These are phyloP conservation scores for Nixonia krombeini DNA, from an alignment of 1,140 invertebrate species.

Conservation along the genomic window DNA sequence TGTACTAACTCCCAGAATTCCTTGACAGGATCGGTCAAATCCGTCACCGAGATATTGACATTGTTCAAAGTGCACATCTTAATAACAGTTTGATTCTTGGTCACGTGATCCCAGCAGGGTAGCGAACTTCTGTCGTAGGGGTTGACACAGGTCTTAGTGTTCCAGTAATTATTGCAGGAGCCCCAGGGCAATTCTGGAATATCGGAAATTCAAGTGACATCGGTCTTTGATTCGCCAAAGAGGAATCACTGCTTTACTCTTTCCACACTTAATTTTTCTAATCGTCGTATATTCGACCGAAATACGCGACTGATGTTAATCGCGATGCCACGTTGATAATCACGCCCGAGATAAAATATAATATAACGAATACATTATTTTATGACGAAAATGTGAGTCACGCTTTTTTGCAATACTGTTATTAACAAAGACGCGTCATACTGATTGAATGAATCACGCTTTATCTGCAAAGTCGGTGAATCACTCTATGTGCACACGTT, in stretches of 20 bases:
- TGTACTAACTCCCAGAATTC: constrained; percentile 19
- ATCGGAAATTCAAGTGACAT: constrained; percentile 18
- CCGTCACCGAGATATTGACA: constrained; percentile 76
- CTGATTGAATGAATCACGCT: not conserved
- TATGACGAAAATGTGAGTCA: not conserved
- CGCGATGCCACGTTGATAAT: too few relatives aligned
- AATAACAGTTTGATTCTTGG: constrained; percentile 67
- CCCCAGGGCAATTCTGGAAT: constrained; percentile 93
- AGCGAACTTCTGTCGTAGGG: constrained; percentile 82
- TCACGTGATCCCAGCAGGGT: constrained; percentile 78
- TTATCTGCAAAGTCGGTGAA: not conserved
- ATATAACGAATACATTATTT: too few relatives aligned
- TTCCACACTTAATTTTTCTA: too few relatives aligned
- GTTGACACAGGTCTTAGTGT: constrained; percentile 86
- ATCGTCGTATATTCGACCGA: too few relatives aligned
- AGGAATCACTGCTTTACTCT: too few relatives aligned
- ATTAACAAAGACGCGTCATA: too few relatives aligned
- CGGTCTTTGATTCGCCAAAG: constrained; percentile 11
- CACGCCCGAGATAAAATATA: too few relatives aligned
- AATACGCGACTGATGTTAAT: too few relatives aligned
- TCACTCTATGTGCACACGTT: too few relatives aligned
- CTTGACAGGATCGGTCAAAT: not conserved
- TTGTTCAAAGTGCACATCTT: constrained; percentile 81
- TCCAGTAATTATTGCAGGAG: constrained; percentile 95
- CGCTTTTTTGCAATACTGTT: too few relatives aligned